Evolutionary conservation across 1,140 invertebrate genomes (phyloP), one percentile per base, ranked within the genome.

Genomic region (Nasonia longicornis): DNA sequence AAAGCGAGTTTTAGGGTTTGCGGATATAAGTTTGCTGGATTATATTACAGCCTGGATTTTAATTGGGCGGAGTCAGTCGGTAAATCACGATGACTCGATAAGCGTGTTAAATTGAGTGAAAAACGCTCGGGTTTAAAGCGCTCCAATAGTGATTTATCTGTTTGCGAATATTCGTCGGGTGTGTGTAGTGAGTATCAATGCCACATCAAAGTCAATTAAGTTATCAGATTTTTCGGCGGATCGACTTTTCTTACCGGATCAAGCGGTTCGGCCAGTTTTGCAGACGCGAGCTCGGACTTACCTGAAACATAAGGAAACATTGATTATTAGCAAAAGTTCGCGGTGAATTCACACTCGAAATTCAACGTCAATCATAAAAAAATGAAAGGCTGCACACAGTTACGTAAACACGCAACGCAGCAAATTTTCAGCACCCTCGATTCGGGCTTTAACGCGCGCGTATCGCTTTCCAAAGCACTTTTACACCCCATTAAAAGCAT

Each of bases 301-400:
- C 75, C 75, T 69, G 75, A 35, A 69, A 77, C 75, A 69, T 35
- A 77, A 66, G 67, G 14, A 8, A 77, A 77, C 11, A 29, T 45
- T 31, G 3, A 1, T 69, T 48, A n/a, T 67, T 77, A 45, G 45
- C 22, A 26, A 20, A 16, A 52, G 16, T 2, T 52, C 3, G 48
- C 16, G 31, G 4, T 20, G 3, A 52, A 52, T 20, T 52, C 4
- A 52, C 16, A 48, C 45, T 48, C 1, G 45, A 48, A 10, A 48
- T 12, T 48, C 45, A 1, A 48, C 11, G 14, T 48, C 45, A 14
- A 58, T 74, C 52, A 20, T 72, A 72, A 22, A 31, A 72, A 35
- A 35, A 26, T 26, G 31, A 35, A 6, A 35, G 31, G 31, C 31
- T 35, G 4, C 4, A 35, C 4, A 6, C 31, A n/a, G 31, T 66